Evolutionary conservation across 2,888 invertebrate genomes (phyloP).

Genomic region (Lordiphosa fenestrarum): DNA sequence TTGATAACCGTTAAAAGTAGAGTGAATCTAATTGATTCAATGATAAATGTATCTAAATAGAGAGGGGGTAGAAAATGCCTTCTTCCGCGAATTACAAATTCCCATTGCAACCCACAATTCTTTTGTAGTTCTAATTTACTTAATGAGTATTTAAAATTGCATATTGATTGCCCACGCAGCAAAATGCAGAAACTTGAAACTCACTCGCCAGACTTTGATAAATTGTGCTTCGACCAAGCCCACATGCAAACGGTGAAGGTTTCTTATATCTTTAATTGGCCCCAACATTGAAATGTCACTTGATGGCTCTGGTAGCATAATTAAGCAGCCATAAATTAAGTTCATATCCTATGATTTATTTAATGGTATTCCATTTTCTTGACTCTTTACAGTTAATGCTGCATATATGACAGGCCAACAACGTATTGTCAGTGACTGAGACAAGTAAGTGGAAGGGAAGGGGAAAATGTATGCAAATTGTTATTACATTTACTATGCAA

Average conservation of each 20-base stretch:
- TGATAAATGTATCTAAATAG: no score
- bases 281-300: slow-evolving; percentile 52
- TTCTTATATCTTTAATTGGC: slow-evolving; percentile 39
- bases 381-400: slow-evolving; percentile 62
- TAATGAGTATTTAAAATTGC: slow-evolving; percentile 14
- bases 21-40: no score
- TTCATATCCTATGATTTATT: slow-evolving; percentile 31
- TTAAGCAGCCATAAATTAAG: slow-evolving; percentile 24
- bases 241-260: slow-evolving; percentile 31
- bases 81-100: no score
- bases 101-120: no score
- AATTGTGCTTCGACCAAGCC: slow-evolving; percentile 32
- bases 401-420: slow-evolving; percentile 60
- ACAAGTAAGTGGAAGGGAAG: slow-evolving; percentile 51
- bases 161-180: slow-evolving; percentile 43
- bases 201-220: slow-evolving; percentile 33
- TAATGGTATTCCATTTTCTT: slow-evolving; percentile 8
- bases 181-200: slow-evolving; percentile 34
- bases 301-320: slow-evolving; percentile 17
- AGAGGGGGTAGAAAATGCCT: no score
- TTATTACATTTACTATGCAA: slow-evolving; percentile 37
- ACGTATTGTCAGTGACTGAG: slow-evolving; percentile 48
- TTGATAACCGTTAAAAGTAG: no score
- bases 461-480: slow-evolving; percentile 64
- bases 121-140: slow-evolving; percentile 2